Conservation (phyloP, 2,888 invertebrate species). For the Ochlodes sylvanus region DNA sequence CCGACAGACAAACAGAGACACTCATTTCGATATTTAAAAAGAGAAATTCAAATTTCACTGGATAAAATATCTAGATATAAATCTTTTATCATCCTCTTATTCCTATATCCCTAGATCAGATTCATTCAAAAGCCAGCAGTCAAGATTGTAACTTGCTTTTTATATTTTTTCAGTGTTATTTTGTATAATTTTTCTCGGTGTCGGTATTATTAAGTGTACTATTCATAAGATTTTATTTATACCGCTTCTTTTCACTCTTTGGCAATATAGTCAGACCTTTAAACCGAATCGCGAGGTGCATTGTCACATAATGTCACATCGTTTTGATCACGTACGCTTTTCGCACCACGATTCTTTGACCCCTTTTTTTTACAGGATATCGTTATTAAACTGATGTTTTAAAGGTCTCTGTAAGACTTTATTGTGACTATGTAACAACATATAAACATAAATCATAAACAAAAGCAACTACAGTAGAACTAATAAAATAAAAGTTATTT, state of each 20-base stretch:
- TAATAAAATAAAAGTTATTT: neutral
- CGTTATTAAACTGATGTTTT: conserved; percentile 6
- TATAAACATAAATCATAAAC: too few relatives aligned
- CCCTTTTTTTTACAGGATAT: conserved; percentile 13
- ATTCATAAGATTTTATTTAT: conserved; percentile 41
- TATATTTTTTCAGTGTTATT: too few relatives aligned
- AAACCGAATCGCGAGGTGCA: conserved; percentile 10
- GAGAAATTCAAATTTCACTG: too few relatives aligned
- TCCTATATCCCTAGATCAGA: too few relatives aligned
- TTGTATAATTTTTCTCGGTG: too few relatives aligned
- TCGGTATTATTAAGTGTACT: too few relatives aligned
- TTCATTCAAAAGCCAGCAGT: too few relatives aligned
- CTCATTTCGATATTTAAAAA: too few relatives aligned
- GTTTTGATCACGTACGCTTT: conserved; percentile 26
- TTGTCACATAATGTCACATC: conserved; percentile 25
- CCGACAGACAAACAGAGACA: too few relatives aligned
- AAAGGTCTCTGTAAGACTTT: neutral
- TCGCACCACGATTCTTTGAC: conserved; percentile 20
- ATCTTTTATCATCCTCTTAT: too few relatives aligned
- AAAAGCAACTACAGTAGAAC: neutral
- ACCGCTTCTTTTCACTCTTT: conserved; percentile 17
- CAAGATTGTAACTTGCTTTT: too few relatives aligned
- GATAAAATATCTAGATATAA: too few relatives aligned
- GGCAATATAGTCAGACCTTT: neutral
- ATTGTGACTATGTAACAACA: neutral